phyloP scores from a whole-genome alignment of 1,140 invertebrate species.

The Campoletis sonorensis region DNA sequence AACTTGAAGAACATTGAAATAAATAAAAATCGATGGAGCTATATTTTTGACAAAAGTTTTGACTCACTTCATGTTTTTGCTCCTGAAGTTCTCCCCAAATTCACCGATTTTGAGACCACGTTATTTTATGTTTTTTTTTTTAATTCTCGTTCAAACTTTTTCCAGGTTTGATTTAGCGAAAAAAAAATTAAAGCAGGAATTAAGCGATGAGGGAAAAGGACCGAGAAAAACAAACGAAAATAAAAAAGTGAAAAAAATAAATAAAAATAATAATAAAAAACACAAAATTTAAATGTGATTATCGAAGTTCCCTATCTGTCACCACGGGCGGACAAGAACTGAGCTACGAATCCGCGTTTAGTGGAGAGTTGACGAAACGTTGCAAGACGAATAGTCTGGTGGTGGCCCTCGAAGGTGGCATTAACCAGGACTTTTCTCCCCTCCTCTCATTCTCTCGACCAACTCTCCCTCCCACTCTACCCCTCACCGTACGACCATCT shows the following conservation, averaged over 20 bases:
- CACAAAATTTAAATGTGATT: conserved; percentile 16
- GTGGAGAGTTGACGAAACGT: conserved; percentile 35
- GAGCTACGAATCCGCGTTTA: conserved; percentile 53
- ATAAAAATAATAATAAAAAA: background rate
- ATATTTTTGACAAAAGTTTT: conserved; percentile 1
- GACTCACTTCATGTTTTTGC: conserved; percentile 45
- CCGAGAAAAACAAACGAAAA: too few relatives aligned
- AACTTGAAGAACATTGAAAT: too few relatives aligned
- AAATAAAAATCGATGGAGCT: too few relatives aligned
- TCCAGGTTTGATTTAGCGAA: too few relatives aligned
- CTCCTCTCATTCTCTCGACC: background rate
- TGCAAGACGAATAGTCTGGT: conserved; percentile 57
- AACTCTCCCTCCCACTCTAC: conserved; percentile 53
- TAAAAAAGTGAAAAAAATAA: too few relatives aligned
- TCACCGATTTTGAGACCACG: too few relatives aligned
- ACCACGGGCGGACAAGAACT: conserved; percentile 64
- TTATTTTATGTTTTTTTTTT: too few relatives aligned
- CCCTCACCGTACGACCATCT: background rate
- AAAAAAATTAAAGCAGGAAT: too few relatives aligned
- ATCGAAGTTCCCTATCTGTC: conserved; percentile 62
- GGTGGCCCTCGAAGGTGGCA: conserved; percentile 64
- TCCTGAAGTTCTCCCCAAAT: background rate
- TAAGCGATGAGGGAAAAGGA: too few relatives aligned
- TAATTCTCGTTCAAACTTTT: too few relatives aligned
- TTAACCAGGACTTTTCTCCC: conserved; percentile 52